A percentile compares a stretch with the other conserved stretches of the same genome.
phyloP scores from a whole-genome alignment of 2,113 vertebrate species.

The Lampris incognitus region DNA sequence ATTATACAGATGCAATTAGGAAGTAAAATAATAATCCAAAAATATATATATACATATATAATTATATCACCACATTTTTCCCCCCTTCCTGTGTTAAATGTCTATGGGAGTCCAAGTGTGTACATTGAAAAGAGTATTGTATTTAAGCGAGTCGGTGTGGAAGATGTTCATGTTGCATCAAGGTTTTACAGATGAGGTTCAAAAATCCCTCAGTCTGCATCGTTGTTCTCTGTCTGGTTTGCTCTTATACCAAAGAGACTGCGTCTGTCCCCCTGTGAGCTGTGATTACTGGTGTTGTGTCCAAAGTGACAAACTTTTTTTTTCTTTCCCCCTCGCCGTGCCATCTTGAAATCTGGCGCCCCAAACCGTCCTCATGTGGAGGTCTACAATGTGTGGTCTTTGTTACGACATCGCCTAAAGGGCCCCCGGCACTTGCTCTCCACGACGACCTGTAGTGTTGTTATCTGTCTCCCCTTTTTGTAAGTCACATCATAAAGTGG shows the following conservation, averaged over 20 bases:
- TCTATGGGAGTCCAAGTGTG: conserved; percentile 84
- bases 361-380: conserved; percentile 51
- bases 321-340: conserved; percentile 5
- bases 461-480: conserved; percentile 31
- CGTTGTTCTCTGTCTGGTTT: conserved; percentile 73
- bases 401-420: conserved; percentile 43
- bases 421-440: conserved; percentile 15
- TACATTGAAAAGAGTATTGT: conserved; percentile 80
- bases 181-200: conserved; percentile 75
- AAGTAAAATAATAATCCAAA: conserved; percentile 78
- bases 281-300: conserved; percentile 63
- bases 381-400: conserved; percentile 73
- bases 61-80: conserved; percentile 41
- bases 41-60: conserved; percentile 31
- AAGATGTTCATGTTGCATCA: conserved; percentile 70
- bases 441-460: conserved; percentile 20
- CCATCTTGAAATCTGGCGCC: conserved; percentile 36
- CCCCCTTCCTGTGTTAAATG: conserved; percentile 80
- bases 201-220: conserved; percentile 66
- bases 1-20: conserved; percentile 82
- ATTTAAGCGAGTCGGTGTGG: conserved; percentile 86
- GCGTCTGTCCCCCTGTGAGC: conserved; percentile 71
- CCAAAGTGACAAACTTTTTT: conserved; percentile 50
- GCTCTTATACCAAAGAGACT: conserved; percentile 93
- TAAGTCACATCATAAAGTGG: conserved; percentile 24